Evolutionary conservation across 2,113 vertebrate genomes (phyloP).

Genomic region (Thryonomys swinderianus): DNA sequence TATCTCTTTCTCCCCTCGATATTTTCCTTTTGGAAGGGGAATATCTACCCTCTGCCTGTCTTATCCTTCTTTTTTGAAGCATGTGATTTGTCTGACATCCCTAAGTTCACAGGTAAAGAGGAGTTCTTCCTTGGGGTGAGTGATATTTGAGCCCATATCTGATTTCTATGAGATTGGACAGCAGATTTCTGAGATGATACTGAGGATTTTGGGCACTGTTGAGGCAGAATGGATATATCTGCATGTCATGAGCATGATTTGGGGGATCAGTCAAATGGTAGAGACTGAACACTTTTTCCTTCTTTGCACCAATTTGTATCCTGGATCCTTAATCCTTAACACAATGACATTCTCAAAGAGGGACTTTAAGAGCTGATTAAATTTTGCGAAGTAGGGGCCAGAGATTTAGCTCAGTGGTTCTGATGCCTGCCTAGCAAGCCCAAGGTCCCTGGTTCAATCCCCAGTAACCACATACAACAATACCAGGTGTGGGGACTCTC

Average conservation of each 20-base stretch:
- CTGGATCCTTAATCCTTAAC: not conserved
- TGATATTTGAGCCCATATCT: not conserved
- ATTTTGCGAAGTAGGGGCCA: not conserved
- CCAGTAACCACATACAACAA: too few relatives aligned
- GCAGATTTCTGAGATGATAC: slow-evolving; percentile 1
- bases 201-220: not conserved
- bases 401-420: too few relatives aligned
- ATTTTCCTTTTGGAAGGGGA: not conserved
- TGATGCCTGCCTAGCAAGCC: too few relatives aligned
- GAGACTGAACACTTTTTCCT: not conserved
- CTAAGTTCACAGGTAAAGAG: not conserved
- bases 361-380: not conserved
- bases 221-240: not conserved
- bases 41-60: not conserved
- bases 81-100: not conserved
- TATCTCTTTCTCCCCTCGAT: not conserved
- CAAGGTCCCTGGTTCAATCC: too few relatives aligned
- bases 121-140: not conserved
- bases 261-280: not conserved
- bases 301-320: not conserved
- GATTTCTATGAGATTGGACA: not conserved
- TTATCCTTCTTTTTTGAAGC: not conserved
- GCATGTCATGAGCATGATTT: not conserved
- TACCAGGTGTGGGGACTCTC: too few relatives aligned
- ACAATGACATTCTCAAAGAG: not conserved